A percentile compares a stretch with the other conserved stretches of the same genome.
Evolutionary conservation across 2,888 invertebrate species (phyloP).

Genomic region (Malthinus flaveolus): DNA sequence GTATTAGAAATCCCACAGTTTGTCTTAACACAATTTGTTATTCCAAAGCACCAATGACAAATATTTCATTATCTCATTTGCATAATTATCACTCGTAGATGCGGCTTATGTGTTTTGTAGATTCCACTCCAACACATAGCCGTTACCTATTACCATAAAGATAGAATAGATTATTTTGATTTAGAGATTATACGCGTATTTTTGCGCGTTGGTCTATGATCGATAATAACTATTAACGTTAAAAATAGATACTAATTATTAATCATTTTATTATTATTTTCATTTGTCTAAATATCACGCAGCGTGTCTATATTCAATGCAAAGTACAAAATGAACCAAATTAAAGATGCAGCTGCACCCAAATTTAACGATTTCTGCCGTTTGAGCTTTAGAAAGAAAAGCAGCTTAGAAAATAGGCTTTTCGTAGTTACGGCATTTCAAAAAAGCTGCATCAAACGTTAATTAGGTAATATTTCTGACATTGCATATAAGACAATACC

Average conservation of each 20-base stretch:
- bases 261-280: background rate
- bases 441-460: no score
- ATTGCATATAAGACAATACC: no score
- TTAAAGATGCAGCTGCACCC: no score
- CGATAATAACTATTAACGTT: background rate
- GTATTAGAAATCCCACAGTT: constrained; percentile 12
- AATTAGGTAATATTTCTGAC: no score
- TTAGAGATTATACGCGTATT: constrained; percentile 6
- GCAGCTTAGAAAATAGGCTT: no score
- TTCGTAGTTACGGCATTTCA: no score
- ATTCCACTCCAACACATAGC: constrained; percentile 8
- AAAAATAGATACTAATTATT: constrained; percentile 1
- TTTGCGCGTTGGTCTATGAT: background rate
- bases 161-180: constrained; percentile 18
- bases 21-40: constrained; percentile 16
- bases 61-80: constrained; percentile 15
- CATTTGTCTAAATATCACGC: constrained; percentile 2
- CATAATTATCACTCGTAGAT: constrained; percentile 10
- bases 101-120: constrained; percentile 12
- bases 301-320: background rate
- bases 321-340: no score
- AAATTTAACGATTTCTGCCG: no score
- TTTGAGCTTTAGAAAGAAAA: no score
- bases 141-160: constrained; percentile 17
- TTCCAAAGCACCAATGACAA: constrained; percentile 10